Conservation (phyloP, 2,113 vertebrate genomes). For the Brachyistius frenatus region DNA sequence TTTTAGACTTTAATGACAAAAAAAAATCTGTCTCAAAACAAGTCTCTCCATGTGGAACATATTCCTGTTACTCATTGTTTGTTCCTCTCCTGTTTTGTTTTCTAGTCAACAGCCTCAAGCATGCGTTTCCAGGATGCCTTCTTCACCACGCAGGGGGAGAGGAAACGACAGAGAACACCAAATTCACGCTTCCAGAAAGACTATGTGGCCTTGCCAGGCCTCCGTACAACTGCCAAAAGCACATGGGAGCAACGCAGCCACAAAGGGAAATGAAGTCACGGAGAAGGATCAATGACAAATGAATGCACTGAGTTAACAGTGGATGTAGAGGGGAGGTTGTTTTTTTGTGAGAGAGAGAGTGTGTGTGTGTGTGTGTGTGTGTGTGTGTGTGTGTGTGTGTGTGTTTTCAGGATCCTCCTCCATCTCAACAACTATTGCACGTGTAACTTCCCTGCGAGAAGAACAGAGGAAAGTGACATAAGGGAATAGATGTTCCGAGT, state of each 20-base stretch:
- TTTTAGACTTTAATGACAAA: neutral
- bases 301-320: slow-evolving; percentile 71
- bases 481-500: slow-evolving; percentile 7
- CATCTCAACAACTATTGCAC: slow-evolving; percentile 32
- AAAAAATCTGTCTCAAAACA: neutral
- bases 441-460: slow-evolving; percentile 18
- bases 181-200: slow-evolving; percentile 96
- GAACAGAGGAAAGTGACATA: slow-evolving; percentile 13
- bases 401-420: slow-evolving; percentile 30
- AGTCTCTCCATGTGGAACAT: neutral
- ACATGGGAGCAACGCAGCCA: slow-evolving; percentile 85
- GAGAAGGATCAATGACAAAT: slow-evolving; percentile 54
- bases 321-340: slow-evolving; percentile 31
- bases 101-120: slow-evolving; percentile 94
- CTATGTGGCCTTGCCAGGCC: slow-evolving; percentile 92
- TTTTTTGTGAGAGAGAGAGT: neutral
- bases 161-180: slow-evolving; percentile 92
- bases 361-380: slow-evolving; percentile 10
- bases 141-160: slow-evolving; percentile 91
- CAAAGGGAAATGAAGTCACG: slow-evolving; percentile 85
- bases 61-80: slow-evolving; percentile 18
- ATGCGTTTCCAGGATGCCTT: slow-evolving; percentile 97
- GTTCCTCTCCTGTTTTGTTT: slow-evolving; percentile 51
- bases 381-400: slow-evolving; percentile 4
- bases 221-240: slow-evolving; percentile 87